Evolutionary conservation across 2,797 vertebrate species (phyloP), one percentile per base, ranked within the genome.

Genomic region (Xiphorhynchus erythropygius): DNA sequence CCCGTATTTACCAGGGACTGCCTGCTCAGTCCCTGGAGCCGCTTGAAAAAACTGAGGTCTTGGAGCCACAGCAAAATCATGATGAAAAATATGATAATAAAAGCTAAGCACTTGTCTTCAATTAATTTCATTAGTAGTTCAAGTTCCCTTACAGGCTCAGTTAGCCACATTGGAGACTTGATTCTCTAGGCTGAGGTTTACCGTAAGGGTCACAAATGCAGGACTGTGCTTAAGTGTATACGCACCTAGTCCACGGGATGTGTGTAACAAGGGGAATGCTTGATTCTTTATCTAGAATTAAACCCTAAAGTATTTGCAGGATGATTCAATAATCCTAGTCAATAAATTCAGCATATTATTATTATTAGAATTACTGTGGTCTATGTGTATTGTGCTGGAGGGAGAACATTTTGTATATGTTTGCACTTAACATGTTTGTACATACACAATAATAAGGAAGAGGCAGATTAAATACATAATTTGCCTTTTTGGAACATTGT

Each of bases 201-300:
- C 42, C 6, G 0, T 18, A 27, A 23, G 2, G 28, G 8, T 65
- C 44, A 60, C 16, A 56, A 73, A 65, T 1, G 10, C 35, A 30
- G 14, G 13, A 22, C 10, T 60, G 12, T 35, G 28, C 35, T 90
- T 84, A 24, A 60, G 39, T n/a, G 15, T 4, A 0, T 62, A 47
- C 60, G 30, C 37, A 41, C 0, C 0, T 56, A 46, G 37, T 71
- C 28, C 37, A 25, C 35, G 30, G 62, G 39, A 17, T 62, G 18
- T 2, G 2, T 7, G 2, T 56, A 76, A 64, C 14, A 76, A 60
- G 56, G 71, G 18, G 44, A 83, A 10, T 0, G 0, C 13, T 73
- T 69, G 25, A 32, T 85, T 23, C 33, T 85, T 62, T 68, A 56
- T 33, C 24, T 83, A 27, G 18, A 74, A 49, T 80, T 49, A 68